Percentiles rank a stretch among this genome's conserved stretches.
Evolutionary conservation across 2,797 vertebrate genomes (phyloP).

Genomic region (Hemibagrus guttatus): DNA sequence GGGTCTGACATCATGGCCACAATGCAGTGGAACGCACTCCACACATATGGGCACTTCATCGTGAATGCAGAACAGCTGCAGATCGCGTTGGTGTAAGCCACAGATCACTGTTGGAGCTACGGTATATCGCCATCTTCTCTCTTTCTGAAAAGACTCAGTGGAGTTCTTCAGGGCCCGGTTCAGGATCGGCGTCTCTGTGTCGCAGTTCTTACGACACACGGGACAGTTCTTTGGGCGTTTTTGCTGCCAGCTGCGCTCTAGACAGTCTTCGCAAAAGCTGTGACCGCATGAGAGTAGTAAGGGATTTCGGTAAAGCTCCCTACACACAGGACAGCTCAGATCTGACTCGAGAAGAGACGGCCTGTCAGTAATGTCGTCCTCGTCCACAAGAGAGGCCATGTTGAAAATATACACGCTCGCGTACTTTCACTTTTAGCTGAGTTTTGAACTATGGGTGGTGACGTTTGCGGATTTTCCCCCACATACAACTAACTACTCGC

Average conservation of each 20-base stretch:
- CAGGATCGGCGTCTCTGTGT: slow-evolving; percentile 49
- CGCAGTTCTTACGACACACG: slow-evolving; percentile 60
- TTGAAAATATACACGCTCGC: background rate
- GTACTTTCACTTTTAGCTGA: slow-evolving; percentile 52
- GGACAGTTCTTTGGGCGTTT: slow-evolving; percentile 64
- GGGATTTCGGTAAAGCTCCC: slow-evolving; percentile 74
- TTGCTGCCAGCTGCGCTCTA: slow-evolving; percentile 71
- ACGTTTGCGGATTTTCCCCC: background rate
- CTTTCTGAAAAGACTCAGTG: slow-evolving; percentile 64
- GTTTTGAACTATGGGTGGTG: accelerated
- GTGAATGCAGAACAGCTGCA: slow-evolving; percentile 75
- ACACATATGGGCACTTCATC: slow-evolving; percentile 74
- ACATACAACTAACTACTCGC: background rate
- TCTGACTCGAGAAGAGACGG: slow-evolving; percentile 66
- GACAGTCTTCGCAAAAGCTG: slow-evolving; percentile 77
- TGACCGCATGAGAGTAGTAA: slow-evolving; percentile 76
- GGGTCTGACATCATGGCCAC: slow-evolving; percentile 60
- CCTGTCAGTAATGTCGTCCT: slow-evolving; percentile 49
- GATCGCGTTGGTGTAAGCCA: slow-evolving; percentile 67
- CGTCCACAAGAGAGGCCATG: slow-evolving; percentile 34
- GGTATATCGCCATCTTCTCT: slow-evolving; percentile 28
- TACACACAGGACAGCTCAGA: slow-evolving; percentile 76
- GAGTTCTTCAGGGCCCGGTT: slow-evolving; percentile 68
- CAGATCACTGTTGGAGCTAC: slow-evolving; percentile 47
- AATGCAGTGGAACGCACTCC: slow-evolving; percentile 71